These are phyloP conservation scores for Petrosia ficiformis DNA, from an alignment of 37 sponge, comb jelly and placozoan species.

Conservation along the genomic window DNA sequence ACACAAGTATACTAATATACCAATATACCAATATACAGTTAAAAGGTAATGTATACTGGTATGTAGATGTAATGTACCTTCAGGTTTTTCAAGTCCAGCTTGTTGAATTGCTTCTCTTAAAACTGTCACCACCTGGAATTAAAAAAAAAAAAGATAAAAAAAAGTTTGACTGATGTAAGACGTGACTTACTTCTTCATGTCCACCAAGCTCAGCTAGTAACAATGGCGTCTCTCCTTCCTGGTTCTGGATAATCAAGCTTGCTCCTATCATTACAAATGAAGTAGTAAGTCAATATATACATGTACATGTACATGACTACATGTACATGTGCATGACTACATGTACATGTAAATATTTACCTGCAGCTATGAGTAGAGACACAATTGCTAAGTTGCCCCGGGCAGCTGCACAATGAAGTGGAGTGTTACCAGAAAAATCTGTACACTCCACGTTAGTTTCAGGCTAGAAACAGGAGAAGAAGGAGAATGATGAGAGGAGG, in stretches of 20 bases:
- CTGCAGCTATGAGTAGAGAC: slow-evolving; percentile 37
- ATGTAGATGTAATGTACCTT: slow-evolving; percentile 21
- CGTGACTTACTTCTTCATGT: slow-evolving; percentile 31
- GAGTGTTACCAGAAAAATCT: slow-evolving; percentile 70
- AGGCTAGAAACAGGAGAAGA: slow-evolving; percentile 22
- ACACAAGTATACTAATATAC: too few relatives aligned
- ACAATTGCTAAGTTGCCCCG: slow-evolving; percentile 40
- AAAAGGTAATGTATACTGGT: too few relatives aligned
- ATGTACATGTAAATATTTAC: slow-evolving; percentile 11
- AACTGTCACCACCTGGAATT: slow-evolving; percentile 29
- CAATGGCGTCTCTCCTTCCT: slow-evolving; percentile 68
- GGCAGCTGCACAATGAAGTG: slow-evolving; percentile 62
- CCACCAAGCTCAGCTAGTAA: slow-evolving; percentile 45
- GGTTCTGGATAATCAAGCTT: slow-evolving; percentile 28
- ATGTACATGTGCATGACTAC: neutral
- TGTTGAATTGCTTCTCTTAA: slow-evolving; percentile 29
- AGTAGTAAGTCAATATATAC: too few relatives aligned
- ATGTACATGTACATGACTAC: neutral
- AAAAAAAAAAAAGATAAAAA: too few relatives aligned
- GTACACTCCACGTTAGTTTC: slow-evolving; percentile 39
- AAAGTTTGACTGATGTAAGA: too few relatives aligned
- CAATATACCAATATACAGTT: too few relatives aligned
- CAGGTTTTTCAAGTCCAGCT: slow-evolving; percentile 10
- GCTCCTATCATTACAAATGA: too few relatives aligned
- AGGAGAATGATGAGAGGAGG: neutral